Evolutionary conservation across 1,140 invertebrate species (phyloP), one percentile per base, ranked within the genome.

Genomic region (Metopolophium dirhodum): DNA sequence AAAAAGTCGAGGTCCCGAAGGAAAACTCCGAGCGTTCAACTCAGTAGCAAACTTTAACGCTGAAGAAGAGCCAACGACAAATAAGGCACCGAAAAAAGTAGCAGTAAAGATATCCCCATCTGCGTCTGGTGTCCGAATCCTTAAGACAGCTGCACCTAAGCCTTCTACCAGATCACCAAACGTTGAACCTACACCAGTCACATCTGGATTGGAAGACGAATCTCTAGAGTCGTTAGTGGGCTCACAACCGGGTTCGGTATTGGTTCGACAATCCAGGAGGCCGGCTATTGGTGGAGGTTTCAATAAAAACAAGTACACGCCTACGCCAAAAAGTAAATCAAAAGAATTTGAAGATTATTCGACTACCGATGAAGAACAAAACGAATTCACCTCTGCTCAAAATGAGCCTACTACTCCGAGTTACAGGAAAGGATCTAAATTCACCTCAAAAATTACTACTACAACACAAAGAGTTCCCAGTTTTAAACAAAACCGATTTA

Each of bases 71-170:
- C 94, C 97, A 1, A 98, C 97, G 1, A 98, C 98, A 2, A 97
- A 98, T 20, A 97, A 98, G 94, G 97, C 98, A 95, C 98, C 98
- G 0, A 98, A 97, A 94, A 98, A 98, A 26, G 97, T 98, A 94
- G 98, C 98, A 8, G 98, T 98, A 14, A 98, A 97, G 94, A 98
- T 98, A 94, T 97, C 97, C 0, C 96, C 96, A n/a, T 96, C 96
- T 45, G 96, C 96, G 0, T 96, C 97, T 85, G 77, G 82, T 41
- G 45, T 51, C 1, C 96, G 96, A 94, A 97, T 97, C 91, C 94
- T 97, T 57, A 97, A 97, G 95, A 97, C 97, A 0, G 96, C 96
- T 4, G 97, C 97, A 90, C 97, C 97, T 0, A 93, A 90, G 22
- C n/a, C 93, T 6, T 30, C 93, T 0, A 37, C 68, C 7, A 93